Evolutionary conservation across 2,113 vertebrate species (phyloP), one percentile per base, ranked within the genome.

Genomic region (Morphnarchus princeps): DNA sequence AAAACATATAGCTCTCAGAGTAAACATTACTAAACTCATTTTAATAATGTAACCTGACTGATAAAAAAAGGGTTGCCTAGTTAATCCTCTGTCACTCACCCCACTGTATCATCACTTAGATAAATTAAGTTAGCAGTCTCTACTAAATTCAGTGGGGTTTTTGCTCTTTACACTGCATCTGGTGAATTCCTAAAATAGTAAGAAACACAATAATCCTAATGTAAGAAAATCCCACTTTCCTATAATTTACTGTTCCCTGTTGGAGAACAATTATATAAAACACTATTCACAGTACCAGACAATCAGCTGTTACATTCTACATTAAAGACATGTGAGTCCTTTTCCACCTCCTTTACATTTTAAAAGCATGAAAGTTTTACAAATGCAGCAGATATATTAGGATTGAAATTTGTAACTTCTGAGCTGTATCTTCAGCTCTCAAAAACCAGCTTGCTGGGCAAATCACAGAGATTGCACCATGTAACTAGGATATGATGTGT

Each of bases 161-260:
- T 81, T 89, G 40, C 43, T 92, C 54, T 91, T 77, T 90, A 86
- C 4, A 3, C 55, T 38, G 55, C 90, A 95, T 94, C 92, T 95
- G 93, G 82, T 73, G 59, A 94, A 49, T 58, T 94, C 90, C 88
- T 62, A 90, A 94, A 96, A 95, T 82, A 96, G 91, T 50, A 87
- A 76, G 47, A 57, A 79, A 91, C 55, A 91, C 81, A 91, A 69
- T 89, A 94, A 87, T n/a, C 52, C 36, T 82, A 82, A 89, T n/a
- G 54, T 73, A 82, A 85, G 36, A 91, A 89, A 95, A 86, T 90
- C 57, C 67, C 43, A 61, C 36, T 87, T 86, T 32, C 40, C 78
- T 79, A 6, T 67, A 67, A 85, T 88, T 82, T 79, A 76, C 54
- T 76, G 40, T 40, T 94, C 54, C 21, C 16, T 38, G 36, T 20